phyloP scores from a whole-genome alignment of 2,888 invertebrate species.

The Prosopocoilus inquinatus region DNA sequence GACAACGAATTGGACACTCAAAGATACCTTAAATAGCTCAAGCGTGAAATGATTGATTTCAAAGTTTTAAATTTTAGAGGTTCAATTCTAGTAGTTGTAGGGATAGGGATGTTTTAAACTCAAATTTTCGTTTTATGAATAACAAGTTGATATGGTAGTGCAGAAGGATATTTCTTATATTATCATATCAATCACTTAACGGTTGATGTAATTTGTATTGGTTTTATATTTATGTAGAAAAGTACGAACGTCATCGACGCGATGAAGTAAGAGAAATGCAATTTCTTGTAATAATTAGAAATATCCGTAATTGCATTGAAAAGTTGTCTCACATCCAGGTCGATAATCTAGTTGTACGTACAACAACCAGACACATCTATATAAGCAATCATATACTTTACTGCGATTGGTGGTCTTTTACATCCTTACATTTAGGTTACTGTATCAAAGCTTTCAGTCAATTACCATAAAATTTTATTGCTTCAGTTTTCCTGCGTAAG shows the following conservation, averaged over 20 bases:
- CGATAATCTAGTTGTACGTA: constrained; percentile 12
- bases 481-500: neutral
- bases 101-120: no score
- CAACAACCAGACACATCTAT: neutral
- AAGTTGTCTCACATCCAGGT: constrained; percentile 11
- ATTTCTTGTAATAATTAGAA: constrained; percentile 16
- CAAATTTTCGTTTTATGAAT: no score
- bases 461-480: neutral
- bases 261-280: constrained; percentile 9
- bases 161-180: no score
- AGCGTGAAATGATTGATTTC: neutral
- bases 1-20: neutral
- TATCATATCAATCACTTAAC: no score
- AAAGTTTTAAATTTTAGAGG: no score
- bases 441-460: neutral
- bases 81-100: no score
- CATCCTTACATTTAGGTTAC: constrained; percentile 1
- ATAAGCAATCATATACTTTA: neutral
- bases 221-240: no score
- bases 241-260: no score
- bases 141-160: no score
- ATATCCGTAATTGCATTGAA: constrained; percentile 13
- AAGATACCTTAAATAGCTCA: neutral
- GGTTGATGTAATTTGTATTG: no score
- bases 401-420: neutral